Evolutionary conservation across 92 coral and sea anemone genomes (phyloP), one percentile per base, ranked within the genome.

Genomic region (Parazoanthus darwini): DNA sequence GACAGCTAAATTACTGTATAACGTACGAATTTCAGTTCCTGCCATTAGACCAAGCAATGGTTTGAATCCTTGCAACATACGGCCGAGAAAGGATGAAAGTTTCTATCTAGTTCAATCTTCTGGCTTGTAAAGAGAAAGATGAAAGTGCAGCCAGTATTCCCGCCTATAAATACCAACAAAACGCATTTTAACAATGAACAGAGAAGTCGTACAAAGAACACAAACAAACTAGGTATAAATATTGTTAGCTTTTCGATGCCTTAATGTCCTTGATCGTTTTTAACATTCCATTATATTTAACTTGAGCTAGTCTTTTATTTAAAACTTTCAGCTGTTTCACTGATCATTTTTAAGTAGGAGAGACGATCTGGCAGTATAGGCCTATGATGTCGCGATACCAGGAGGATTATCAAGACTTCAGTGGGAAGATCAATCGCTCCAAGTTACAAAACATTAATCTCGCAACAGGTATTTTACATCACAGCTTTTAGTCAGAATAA

Each of bases 361-460:
- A 35, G 77, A 70, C 26, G 58, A 6, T 26, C 51, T 67, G 63
- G 4, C 87, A 37, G 26, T 68, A 35, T n/a, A 68, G 39, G 8
- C 87, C 87, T 25, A 46, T 83, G 66, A 83, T n/a, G 26, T 39
- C 77, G 1, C 66, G 77, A 2, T 83, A 83, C 33, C 87, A 68
- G 14, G 78, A 68, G 23, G 87, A 83, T 29, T 83, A 83, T 46
- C 37, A 83, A 68, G 87, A 83, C 48, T 83, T 68, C 77, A 83
- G 87, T 44, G 65, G 78, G 14, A 68, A 38, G 87, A 26, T 83
- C 10, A 77, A 44, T 43, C 76, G 59, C n/a, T 83, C 78, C 18
- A 33, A 70, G 13, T 15, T 83, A 1, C 77, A 70, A 46, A 83
- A 83, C 87, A 66, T 67, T 72, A 66, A 83, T 83, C 77, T 83